Evolutionary conservation across 2,888 invertebrate species (phyloP), one percentile per base, ranked within the genome.

Genomic region (Pachliopta kotzebuea): DNA sequence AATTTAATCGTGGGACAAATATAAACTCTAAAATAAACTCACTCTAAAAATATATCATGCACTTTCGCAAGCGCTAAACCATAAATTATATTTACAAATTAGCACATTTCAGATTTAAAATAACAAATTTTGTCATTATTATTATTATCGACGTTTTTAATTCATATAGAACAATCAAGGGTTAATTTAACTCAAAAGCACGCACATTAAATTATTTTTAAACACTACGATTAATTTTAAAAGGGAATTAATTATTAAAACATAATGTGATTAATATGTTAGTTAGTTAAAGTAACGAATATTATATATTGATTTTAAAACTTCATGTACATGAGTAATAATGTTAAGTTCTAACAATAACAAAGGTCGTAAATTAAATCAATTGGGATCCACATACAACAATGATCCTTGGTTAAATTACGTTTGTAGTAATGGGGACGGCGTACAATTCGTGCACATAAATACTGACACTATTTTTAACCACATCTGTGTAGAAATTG

Each of bases 1-100:
- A 62, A 57, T 57, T 62, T 45, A 45, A 54, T 31, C 52, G 52
- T 57, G 62, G 29, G 62, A 62, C 62, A 62, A 56, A 57, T 52
- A 52, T 52, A 57, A 57, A 62, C 26, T 31, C 52, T 26, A 57
- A 62, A 37, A 53, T 57, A 62, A 62, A 62, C 37, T 24, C 14
- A 49, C 24, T n/a, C 42, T 54, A 11, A 24, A 45, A 17, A 56
- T 52, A 37, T 20, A 52, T 17, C 31, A 23, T 14, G 50, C 26
- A 56, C 52, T 57, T 26, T 56, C 26, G 20, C 11, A 57, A 62
- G 17, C 23, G 52, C 17, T 18, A 20, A 9, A 49, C 2, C n/a
- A 49, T 20, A 49, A n/a, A 49, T n/a, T 42, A 11, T 37, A 14
- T 37, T 11, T 14, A 4, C 11, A 37, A 11, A 11, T 31, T 31